Evolutionary conservation across 2,797 vertebrate genomes (phyloP), one percentile per base, ranked within the genome.

Genomic region (Silurus lanzhouensis): DNA sequence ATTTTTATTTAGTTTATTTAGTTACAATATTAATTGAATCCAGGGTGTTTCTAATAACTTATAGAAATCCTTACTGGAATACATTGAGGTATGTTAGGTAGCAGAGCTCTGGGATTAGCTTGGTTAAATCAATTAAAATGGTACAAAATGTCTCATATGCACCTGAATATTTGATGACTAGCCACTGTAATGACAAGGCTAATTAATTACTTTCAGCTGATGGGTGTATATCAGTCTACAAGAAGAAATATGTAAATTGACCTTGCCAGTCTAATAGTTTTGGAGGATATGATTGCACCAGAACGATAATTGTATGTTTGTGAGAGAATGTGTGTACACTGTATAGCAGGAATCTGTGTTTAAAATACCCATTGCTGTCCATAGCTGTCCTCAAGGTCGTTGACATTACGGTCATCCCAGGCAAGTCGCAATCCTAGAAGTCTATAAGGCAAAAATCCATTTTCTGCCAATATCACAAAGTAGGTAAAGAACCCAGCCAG

Each of bases 391-490:
- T 97, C 96, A 86, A 98, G 89, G 89, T 99, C 97, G 0, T 98
- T 98, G 64, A 92, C 84, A 2, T 92, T 91, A 0, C 96, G 95
- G 88, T 96, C 91, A 0, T 99, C 98, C 98, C 98, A 99, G 9
- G 88, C 81, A 52, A 98, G 86, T n/a, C 97, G 96, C 87, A 98
- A 94, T 1, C 97, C 97, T 70, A 97, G 61, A 80, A 98, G 90
- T 0, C 81, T 86, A 0, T 20, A 2, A 0, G 97, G 97, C 64
- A 93, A 91, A 92, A 99, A 99, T 0, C 97, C 97, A 0, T 98
- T 98, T 91, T 99, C 97, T 0, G 96, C 96, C 96, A 99, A 89
- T 90, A 99, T 98, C 89, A 99, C 97, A 75, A 98, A 99, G 91
- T 99, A 99, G 31, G 97, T 96, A 92, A 99, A 99, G 88, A 99